Evolutionary conservation across 2,797 vertebrate species (phyloP).

Genomic region (Scomberomorus guttatus): DNA sequence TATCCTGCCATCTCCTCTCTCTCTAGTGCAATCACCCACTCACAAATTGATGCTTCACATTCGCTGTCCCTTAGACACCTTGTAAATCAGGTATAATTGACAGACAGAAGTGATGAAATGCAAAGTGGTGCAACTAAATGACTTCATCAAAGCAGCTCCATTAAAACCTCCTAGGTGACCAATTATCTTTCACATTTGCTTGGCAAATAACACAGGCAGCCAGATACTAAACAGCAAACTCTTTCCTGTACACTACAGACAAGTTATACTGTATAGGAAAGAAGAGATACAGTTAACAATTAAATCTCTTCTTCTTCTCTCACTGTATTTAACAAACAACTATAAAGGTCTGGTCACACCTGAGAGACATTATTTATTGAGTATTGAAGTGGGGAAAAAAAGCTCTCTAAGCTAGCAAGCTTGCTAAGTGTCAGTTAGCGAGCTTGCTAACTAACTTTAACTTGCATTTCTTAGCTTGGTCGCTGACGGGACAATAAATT

Average conservation of each 20-base stretch:
- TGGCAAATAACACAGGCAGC: slow-evolving; percentile 48
- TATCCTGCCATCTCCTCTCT: slow-evolving; percentile 70
- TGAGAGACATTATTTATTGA: not conserved
- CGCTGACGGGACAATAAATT: not conserved
- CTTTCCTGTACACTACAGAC: not conserved
- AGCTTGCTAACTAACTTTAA: not conserved
- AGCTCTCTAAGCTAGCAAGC: not conserved
- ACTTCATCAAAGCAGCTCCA: slow-evolving; percentile 79
- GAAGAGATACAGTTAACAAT: not conserved
- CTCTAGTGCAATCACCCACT: slow-evolving; percentile 77
- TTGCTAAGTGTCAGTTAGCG: not conserved
- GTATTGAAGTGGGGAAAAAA: not conserved
- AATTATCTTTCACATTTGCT: slow-evolving; percentile 79
- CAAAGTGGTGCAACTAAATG: slow-evolving; percentile 79
- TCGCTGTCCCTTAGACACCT: slow-evolving; percentile 71
- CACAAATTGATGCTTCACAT: slow-evolving; percentile 82
- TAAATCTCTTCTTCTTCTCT: slow-evolving; percentile 2
- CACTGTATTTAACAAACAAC: not conserved
- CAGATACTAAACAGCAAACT: slow-evolving; percentile 45
- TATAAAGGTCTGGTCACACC: not conserved
- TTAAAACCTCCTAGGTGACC: slow-evolving; percentile 78
- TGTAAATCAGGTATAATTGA: slow-evolving; percentile 85
- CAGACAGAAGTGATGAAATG: slow-evolving; percentile 83
- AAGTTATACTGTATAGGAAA: not conserved
- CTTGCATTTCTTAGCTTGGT: too few species aligned